A percentile compares a stretch with the other conserved stretches of the same genome.
Conservation (phyloP, 2,888 invertebrate genomes). For the Eugnorisma glareosa region DNA sequence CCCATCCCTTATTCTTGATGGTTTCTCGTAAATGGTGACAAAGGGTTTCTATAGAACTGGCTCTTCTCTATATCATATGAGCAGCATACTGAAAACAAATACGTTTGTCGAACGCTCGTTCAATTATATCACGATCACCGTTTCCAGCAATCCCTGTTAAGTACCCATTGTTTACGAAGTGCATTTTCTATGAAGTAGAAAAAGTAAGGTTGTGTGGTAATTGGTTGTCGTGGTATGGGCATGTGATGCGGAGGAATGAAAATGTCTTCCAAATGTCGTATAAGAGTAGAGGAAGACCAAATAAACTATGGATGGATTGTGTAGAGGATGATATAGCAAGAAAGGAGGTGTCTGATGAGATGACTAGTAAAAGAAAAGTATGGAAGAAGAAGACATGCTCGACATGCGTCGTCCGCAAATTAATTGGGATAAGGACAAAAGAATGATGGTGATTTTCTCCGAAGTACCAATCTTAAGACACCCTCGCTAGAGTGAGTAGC, state of each 20-base stretch:
- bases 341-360: too few species aligned
- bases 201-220: too few species aligned
- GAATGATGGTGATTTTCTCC: neutral
- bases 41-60: neutral
- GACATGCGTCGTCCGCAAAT: too few species aligned
- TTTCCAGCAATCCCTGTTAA: neutral
- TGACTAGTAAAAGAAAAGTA: too few species aligned
- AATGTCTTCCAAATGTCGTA: too few species aligned
- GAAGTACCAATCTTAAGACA: neutral
- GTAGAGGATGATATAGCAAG: too few species aligned
- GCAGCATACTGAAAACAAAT: neutral
- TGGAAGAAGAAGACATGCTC: too few species aligned
- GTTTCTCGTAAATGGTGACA: constrained; percentile 2
- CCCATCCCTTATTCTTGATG: neutral
- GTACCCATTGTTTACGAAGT: neutral
- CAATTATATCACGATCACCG: neutral
- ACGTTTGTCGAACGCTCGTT: neutral
- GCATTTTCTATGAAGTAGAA: neutral
- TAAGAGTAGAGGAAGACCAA: too few species aligned
- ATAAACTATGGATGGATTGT: too few species aligned
- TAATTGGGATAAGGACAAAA: too few species aligned
- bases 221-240: too few species aligned
- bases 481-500: neutral
- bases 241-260: too few species aligned
- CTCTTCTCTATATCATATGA: neutral